Conservation (phyloP, 2,888 invertebrate genomes). For the Augochlorella aurata region DNA sequence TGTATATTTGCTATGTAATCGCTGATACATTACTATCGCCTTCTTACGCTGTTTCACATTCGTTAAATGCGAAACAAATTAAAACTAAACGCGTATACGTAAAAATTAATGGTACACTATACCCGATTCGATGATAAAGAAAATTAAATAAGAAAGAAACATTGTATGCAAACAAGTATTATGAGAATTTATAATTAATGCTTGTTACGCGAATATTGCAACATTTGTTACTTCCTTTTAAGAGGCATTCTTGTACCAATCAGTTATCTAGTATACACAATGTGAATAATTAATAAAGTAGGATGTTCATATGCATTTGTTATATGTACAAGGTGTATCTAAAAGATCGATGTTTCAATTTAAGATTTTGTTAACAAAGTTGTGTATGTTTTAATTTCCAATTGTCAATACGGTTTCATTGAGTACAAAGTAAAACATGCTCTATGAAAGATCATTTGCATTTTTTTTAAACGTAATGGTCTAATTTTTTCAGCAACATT, state of each 20-base stretch:
- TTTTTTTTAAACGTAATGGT: conserved; percentile 16
- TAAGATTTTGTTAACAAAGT: conserved; percentile 11
- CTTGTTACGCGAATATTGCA: conserved; percentile 27
- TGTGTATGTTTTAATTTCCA: conserved; percentile 19
- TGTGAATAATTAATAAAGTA: conserved; percentile 27
- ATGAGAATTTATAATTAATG: conserved; percentile 44
- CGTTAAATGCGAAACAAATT: conserved; percentile 22
- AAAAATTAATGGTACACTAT: conserved; percentile 27
- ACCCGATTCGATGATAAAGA: conserved; percentile 19
- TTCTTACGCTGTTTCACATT: conserved; percentile 33
- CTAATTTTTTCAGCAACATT: neutral
- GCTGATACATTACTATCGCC: conserved; percentile 22
- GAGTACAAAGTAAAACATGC: conserved; percentile 1
- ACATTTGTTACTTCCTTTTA: conserved; percentile 50
- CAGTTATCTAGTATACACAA: conserved; percentile 31
- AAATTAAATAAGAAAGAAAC: conserved; percentile 26
- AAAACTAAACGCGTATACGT: conserved; percentile 15
- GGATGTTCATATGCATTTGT: conserved; percentile 34
- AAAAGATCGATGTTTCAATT: conserved; percentile 6
- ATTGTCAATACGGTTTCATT: conserved; percentile 20
- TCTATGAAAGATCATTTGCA: conserved; percentile 7
- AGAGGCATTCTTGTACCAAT: conserved; percentile 32
- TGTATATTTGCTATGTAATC: conserved; percentile 35
- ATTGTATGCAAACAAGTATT: conserved; percentile 30
- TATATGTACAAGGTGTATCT: conserved; percentile 23